Base-by-base conservation (phyloP, 2,113 vertebrate genomes). In the Chrysochloris asiatica region DNA sequence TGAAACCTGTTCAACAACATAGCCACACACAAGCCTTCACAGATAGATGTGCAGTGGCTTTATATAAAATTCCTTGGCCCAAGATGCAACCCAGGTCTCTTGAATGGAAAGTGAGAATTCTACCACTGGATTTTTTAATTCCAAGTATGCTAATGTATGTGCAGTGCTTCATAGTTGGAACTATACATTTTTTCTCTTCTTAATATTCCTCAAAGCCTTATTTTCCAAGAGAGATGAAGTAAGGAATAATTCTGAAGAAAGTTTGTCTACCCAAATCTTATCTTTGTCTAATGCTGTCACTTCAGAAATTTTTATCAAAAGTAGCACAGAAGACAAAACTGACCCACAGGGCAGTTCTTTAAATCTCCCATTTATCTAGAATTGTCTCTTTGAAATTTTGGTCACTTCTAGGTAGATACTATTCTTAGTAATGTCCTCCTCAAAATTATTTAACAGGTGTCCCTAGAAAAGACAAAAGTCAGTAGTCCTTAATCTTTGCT, bases 401-500 rank as follows among this genome's bases (percentile, higher is more conserved):
- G 69, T 93, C 76, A 79, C 63, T 69, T 85, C 14, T 19, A 47
- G 17, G 22, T 45, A 8, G 16, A 56, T 9, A 88, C 3, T 77
- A 6, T 76, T 92, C 65, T 22, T 80, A 80, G 41, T 41, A 67
- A 86, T 83, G 45, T 28, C 52, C 80, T 19, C 24, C 63, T n/a
- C 86, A 52, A 92, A 92, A 75, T 80, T 50, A 88, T 81, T 82
- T 22, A 86, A 30, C 22, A 89, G 83, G 24, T 85, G n/a, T 86
- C 93, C 89, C 52, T 52, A 84, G 78, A 93, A 56, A 38, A 93
- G 41, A 84, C 12, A 65, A 85, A 78, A 67, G 52, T 84, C 82
- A 82, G 36, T 59, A 78, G 45, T 12, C 28, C 41, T 80, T 93
- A 85, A 84, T 85, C 19, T 1, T 83, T 81, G 30, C 22, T 73